Percentiles rank a stretch among this genome's conserved stretches.
These are phyloP conservation scores for Byasa hedistus DNA, from an alignment of 2,888 invertebrate species.

Conservation along the genomic window DNA sequence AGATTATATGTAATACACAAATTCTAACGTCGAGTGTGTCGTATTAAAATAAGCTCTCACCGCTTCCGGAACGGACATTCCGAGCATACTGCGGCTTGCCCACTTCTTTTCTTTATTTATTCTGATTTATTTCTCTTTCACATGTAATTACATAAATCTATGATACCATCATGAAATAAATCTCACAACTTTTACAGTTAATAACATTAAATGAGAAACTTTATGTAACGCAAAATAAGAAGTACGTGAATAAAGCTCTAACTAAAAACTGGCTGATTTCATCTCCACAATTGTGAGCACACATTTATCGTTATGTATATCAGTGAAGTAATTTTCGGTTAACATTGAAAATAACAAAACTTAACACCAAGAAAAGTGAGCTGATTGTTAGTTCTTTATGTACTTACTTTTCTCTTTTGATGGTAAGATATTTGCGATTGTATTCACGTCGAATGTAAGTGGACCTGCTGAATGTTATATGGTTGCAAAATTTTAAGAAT, in stretches of 20 bases:
- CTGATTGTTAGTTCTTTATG: neutral
- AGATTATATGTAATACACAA: conserved; percentile 12
- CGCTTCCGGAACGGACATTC: conserved; percentile 59
- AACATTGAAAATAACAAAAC: neutral
- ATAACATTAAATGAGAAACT: conserved; percentile 14
- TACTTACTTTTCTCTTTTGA: neutral
- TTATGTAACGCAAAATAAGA: conserved; percentile 4
- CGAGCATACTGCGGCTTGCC: conserved; percentile 37
- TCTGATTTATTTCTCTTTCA: conserved; percentile 20
- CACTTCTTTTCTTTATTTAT: conserved; percentile 10
- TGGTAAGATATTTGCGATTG: neutral
- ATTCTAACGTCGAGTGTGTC: conserved; percentile 8
- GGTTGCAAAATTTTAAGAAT: conserved; percentile 23
- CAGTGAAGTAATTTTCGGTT: neutral
- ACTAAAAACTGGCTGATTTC: neutral
- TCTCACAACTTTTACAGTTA: conserved; percentile 4
- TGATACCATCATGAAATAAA: conserved; percentile 12
- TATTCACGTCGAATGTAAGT: conserved; percentile 5
- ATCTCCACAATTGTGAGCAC: neutral
- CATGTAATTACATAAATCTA: conserved; percentile 19
- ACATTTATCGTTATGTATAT: neutral
- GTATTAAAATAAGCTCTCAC: conserved; percentile 30
- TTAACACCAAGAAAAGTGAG: neutral
- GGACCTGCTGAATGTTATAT: conserved; percentile 2
- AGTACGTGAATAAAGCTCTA: no score